Conservation (phyloP, 1,140 invertebrate species). For the Cotesia vestalis region DNA sequence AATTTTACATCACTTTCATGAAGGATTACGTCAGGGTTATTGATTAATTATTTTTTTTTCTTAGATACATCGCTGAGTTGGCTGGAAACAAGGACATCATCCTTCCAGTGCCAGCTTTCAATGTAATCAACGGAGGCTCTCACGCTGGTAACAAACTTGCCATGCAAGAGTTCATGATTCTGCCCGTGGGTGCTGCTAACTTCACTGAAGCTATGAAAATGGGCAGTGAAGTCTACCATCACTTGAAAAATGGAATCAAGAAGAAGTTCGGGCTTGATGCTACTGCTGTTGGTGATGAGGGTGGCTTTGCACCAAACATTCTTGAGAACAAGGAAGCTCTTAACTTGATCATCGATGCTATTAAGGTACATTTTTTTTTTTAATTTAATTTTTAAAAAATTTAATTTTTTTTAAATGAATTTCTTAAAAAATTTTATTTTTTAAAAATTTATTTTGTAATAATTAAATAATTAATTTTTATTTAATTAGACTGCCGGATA, state of each 20-base stretch:
- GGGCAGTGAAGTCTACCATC: conserved; percentile 96
- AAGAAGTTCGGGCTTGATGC: conserved; percentile 93
- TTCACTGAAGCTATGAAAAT: conserved; percentile 99
- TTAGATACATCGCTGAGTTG: conserved; percentile 90
- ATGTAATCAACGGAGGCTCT: conserved; percentile 99
- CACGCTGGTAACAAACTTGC: conserved; percentile 99
- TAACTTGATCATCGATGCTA: conserved; percentile 88
- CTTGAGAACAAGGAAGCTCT: conserved; percentile 94
- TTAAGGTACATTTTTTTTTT: conserved; percentile 71
- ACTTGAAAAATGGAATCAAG: conserved; percentile 96
- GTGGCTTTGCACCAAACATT: conserved; percentile 99
- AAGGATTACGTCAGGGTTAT: background rate
- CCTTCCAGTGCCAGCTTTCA: conserved; percentile 96
- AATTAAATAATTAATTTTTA: conserved; percentile 21
- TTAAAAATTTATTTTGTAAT: background rate
- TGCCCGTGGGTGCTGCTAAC: conserved; percentile 81
- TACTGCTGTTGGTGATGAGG: conserved; percentile 98
- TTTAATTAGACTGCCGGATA: conserved; percentile 69
- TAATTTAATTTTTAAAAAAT: no score
- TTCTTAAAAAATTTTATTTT: conserved; percentile 72
- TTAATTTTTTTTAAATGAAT: no score
- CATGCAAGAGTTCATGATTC: conserved; percentile 99
- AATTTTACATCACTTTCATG: no score
- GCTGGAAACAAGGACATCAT: conserved; percentile 91
- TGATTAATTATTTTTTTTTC: conserved; percentile 7